Evolutionary conservation across 2,888 invertebrate genomes (phyloP).

Genomic region (Spilosoma lubricipeda): DNA sequence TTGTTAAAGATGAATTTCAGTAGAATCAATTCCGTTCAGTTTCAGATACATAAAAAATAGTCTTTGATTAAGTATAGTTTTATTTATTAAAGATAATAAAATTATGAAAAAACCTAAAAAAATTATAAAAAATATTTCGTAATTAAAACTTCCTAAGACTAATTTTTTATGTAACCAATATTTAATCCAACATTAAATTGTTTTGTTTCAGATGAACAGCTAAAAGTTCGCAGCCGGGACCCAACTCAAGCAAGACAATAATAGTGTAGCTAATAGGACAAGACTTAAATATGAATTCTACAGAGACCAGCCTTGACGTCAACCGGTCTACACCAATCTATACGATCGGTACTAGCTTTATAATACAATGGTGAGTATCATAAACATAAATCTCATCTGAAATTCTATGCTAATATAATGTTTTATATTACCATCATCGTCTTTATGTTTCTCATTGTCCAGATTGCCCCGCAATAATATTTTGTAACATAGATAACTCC

Average conservation of each 20-base stretch:
- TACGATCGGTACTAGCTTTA: slow-evolving; percentile 91
- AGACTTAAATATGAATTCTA: slow-evolving; percentile 72
- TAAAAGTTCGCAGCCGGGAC: slow-evolving; percentile 35
- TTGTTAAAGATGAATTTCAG: too few relatives aligned
- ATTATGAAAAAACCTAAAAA: too few relatives aligned
- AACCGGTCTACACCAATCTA: slow-evolving; percentile 91
- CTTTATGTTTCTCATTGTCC: too few relatives aligned
- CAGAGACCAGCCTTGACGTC: slow-evolving; percentile 82
- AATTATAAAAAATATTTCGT: too few relatives aligned
- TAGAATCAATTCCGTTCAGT: neutral
- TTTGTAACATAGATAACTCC: too few relatives aligned
- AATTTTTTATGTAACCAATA: neutral
- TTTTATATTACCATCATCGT: too few relatives aligned
- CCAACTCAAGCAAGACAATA: slow-evolving; percentile 52
- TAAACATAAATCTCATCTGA: too few relatives aligned
- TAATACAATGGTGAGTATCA: slow-evolving; percentile 91
- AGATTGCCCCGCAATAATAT: too few relatives aligned
- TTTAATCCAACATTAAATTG: neutral
- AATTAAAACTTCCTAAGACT: too few relatives aligned
- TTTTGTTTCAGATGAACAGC: slow-evolving; percentile 56
- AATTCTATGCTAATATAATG: too few relatives aligned
- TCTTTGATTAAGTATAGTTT: too few relatives aligned
- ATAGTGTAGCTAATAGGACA: slow-evolving; percentile 35
- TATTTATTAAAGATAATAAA: too few relatives aligned
- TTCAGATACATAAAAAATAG: neutral